Evolutionary conservation across 2,888 invertebrate genomes (phyloP).

Genomic region (Thera obeliscata): DNA sequence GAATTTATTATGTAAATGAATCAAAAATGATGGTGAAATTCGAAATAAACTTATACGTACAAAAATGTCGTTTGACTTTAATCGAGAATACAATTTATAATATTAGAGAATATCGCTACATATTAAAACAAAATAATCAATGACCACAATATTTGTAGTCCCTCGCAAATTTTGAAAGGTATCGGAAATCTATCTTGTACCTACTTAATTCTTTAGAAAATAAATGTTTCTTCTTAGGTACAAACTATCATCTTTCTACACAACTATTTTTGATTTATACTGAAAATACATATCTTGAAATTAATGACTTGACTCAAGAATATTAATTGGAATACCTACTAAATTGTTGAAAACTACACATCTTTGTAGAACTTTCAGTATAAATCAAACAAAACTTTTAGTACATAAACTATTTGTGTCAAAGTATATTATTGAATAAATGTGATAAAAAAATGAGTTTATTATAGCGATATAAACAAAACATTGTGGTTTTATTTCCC

Average conservation of each 20-base stretch:
- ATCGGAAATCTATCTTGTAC: constrained; percentile 66
- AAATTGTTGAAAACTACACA: constrained; percentile 3
- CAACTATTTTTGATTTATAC: constrained; percentile 61
- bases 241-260: constrained; percentile 48
- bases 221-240: constrained; percentile 69
- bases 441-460: constrained; percentile 83
- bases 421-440: constrained; percentile 83
- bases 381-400: constrained; percentile 71
- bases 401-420: constrained; percentile 80
- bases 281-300: constrained; percentile 34
- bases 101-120: background rate
- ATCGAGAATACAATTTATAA: background rate
- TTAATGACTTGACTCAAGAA: background rate
- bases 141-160: background rate
- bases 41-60: constrained; percentile 4
- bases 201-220: constrained; percentile 62
- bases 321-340: background rate
- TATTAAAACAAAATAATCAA: background rate
- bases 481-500: constrained; percentile 41
- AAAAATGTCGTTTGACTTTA: constrained; percentile 1
- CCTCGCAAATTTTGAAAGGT: constrained; percentile 46
- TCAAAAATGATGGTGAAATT: constrained; percentile 3
- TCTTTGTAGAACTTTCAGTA: constrained; percentile 45
- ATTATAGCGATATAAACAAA: constrained; percentile 80
- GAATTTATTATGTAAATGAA: background rate